Evolutionary conservation across 2,888 invertebrate genomes (phyloP).

Genomic region (Salticus scenicus): DNA sequence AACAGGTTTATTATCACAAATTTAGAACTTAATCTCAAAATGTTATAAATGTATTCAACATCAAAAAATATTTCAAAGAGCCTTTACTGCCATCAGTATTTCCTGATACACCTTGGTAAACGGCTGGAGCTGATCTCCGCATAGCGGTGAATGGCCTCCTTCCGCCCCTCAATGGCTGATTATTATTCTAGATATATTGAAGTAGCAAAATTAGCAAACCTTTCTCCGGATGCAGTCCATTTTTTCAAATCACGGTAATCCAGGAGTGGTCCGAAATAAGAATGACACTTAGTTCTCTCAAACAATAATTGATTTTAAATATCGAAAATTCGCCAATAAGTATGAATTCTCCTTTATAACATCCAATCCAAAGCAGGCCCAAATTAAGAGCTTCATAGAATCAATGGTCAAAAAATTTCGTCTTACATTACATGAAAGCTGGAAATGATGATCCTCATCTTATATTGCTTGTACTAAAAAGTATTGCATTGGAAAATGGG

Average conservation of each 20-base stretch:
- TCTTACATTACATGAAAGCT: constrained; percentile 72
- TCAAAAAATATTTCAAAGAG: not conserved
- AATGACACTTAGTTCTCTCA: too few species aligned
- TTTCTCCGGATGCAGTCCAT: constrained; percentile 41
- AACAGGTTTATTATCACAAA: not conserved
- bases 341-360: constrained; percentile 70
- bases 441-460: constrained; percentile 68
- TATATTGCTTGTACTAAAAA: constrained; percentile 72
- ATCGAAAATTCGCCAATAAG: constrained; percentile 69
- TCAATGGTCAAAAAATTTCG: constrained; percentile 71
- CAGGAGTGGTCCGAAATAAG: constrained; percentile 44
- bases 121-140: not conserved
- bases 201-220: not conserved
- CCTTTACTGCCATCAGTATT: not conserved
- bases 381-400: constrained; percentile 72
- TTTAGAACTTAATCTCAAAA: not conserved
- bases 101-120: not conserved
- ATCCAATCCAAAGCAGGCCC: constrained; percentile 71
- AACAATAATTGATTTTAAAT: constrained; percentile 15
- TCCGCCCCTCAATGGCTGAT: not conserved
- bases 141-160: not conserved
- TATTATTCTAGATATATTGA: constrained; percentile 13
- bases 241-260: constrained; percentile 71
- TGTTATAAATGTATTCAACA: not conserved
- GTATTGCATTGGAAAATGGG: constrained; percentile 72